Percentiles rank a stretch among this genome's conserved stretches.
These are phyloP conservation scores for Metopia argyrocephala DNA, from an alignment of 2,888 invertebrate species.

Conservation along the genomic window DNA sequence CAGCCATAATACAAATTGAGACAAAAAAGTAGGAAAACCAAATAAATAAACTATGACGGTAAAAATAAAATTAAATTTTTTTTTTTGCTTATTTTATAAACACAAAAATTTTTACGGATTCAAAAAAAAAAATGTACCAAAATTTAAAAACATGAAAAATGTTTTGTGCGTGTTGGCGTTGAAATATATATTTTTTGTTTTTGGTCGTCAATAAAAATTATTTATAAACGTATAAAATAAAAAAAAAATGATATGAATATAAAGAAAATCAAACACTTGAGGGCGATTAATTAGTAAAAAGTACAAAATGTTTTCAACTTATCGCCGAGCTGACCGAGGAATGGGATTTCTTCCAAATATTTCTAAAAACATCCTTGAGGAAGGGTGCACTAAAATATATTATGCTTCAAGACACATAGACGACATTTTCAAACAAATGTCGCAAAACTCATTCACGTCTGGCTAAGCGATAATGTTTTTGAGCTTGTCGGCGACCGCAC, in stretches of 20 bases:
- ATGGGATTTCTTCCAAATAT: too few species aligned
- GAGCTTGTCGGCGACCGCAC: too few species aligned
- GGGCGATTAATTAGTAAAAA: background rate
- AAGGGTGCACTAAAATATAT: too few species aligned
- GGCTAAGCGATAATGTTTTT: too few species aligned
- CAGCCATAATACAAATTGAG: background rate
- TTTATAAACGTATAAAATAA: background rate
- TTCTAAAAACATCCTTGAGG: too few species aligned
- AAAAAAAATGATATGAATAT: background rate
- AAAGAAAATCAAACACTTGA: background rate
- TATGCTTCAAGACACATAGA: too few species aligned
- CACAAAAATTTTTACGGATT: constrained; percentile 6
- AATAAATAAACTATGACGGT: constrained; percentile 33
- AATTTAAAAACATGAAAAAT: constrained; percentile 36
- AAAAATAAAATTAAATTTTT: constrained; percentile 19
- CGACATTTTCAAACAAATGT: too few species aligned
- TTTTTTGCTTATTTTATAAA: constrained; percentile 33
- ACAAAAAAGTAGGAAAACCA: background rate
- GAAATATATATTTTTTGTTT: constrained; percentile 2
- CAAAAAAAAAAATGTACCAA: constrained; percentile 13
- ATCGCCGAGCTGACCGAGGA: too few species aligned
- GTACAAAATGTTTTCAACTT: too few species aligned
- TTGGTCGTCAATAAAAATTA: background rate
- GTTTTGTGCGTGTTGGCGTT: constrained; percentile 50
- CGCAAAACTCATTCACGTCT: too few species aligned